Evolutionary conservation across 1,140 invertebrate species (phyloP).

Genomic region (Megalonaias nervosa): DNA sequence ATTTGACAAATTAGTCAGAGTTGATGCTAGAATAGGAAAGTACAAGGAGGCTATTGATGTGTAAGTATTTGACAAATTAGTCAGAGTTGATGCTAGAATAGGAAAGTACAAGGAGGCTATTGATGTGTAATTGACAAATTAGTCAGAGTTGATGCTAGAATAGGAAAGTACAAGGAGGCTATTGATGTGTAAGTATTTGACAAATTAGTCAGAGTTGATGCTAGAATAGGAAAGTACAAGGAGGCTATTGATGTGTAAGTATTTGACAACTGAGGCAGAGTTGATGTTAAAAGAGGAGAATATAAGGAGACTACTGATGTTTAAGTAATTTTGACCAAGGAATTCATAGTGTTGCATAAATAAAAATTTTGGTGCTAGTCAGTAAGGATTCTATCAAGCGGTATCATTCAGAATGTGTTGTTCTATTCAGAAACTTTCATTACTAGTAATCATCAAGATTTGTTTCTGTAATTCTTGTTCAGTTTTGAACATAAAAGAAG

Average conservation of each 20-base stretch:
- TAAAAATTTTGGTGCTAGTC: too few species aligned
- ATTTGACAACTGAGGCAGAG: conserved; percentile 69
- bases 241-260: conserved; percentile 69
- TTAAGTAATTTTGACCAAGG: conserved; percentile 40
- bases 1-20: conserved; percentile 46
- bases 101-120: conserved; percentile 69
- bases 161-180: conserved; percentile 67
- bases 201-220: conserved; percentile 60
- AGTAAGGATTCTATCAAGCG: too few species aligned
- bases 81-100: conserved; percentile 67
- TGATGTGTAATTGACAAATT: conserved; percentile 70
- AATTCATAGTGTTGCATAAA: too few species aligned
- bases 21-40: conserved; percentile 67
- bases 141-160: conserved; percentile 67
- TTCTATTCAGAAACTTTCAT: too few species aligned
- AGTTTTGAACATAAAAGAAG: too few species aligned
- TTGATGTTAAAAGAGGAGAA: conserved; percentile 67
- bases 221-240: conserved; percentile 66
- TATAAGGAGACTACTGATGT: conserved; percentile 68
- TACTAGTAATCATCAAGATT: too few species aligned
- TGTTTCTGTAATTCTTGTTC: too few species aligned
- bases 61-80: conserved; percentile 69
- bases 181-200: conserved; percentile 59
- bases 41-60: conserved; percentile 68
- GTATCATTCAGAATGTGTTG: too few species aligned